Conservation (phyloP, 53 echinoderm and acorn worm genomes). For the Astropecten irregularis region DNA sequence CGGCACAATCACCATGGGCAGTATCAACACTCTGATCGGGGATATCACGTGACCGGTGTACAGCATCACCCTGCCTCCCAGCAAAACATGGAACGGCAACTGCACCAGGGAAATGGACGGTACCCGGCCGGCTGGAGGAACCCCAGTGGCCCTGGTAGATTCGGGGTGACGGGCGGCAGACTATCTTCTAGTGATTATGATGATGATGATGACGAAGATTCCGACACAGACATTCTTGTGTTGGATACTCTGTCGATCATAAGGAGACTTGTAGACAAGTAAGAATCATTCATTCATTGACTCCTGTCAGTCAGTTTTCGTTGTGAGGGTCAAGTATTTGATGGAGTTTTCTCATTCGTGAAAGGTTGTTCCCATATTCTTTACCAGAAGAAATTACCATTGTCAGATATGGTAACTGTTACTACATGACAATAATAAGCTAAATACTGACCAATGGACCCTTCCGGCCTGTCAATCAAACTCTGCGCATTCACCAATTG, state of each 20-base stretch:
- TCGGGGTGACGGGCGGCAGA: conserved; percentile 11
- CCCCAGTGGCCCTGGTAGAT: not conserved
- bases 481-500: too few species aligned
- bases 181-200: conserved; percentile 61
- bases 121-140: not conserved
- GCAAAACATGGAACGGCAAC: conserved; percentile 41
- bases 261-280: conserved; percentile 94
- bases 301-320: too few species aligned
- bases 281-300: conserved; percentile 31
- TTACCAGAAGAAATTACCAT: not conserved
- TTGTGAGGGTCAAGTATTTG: too few species aligned
- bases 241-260: conserved; percentile 84
- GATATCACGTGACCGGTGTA: conserved; percentile 9
- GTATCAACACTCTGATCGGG: not conserved
- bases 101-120: conserved; percentile 4
- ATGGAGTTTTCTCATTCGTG: too few species aligned
- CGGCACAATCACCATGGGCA: not conserved
- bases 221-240: conserved; percentile 72
- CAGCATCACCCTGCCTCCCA: not conserved
- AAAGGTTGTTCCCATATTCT: too few species aligned
- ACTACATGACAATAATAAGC: too few species aligned
- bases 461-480: too few species aligned
- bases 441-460: too few species aligned
- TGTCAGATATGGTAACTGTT: not conserved
- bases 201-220: conserved; percentile 68